Evolutionary conservation across 1,140 invertebrate genomes (phyloP).

Genomic region (Drosophila bifasciata): DNA sequence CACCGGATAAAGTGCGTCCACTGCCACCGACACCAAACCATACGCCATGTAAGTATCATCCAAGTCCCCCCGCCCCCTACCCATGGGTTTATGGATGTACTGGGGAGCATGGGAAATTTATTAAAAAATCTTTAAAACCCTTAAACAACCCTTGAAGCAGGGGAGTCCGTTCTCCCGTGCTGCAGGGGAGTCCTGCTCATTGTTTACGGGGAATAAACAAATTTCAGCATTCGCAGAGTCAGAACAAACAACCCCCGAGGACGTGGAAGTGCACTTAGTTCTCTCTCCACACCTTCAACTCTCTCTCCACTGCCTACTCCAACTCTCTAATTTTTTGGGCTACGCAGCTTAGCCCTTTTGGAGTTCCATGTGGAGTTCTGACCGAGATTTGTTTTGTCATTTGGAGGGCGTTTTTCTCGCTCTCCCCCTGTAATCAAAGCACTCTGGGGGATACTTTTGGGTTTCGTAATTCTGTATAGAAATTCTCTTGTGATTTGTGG

Average conservation of each 20-base stretch:
- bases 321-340: not conserved
- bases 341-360: slow-evolving; percentile 32
- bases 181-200: slow-evolving; percentile 17
- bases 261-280: slow-evolving; percentile 55
- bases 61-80: not conserved
- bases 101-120: slow-evolving; percentile 60
- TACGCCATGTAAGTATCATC: slow-evolving; percentile 84
- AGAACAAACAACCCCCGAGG: slow-evolving; percentile 52
- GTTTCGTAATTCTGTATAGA: slow-evolving; percentile 15
- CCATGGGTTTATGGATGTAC: not conserved
- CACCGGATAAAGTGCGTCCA: slow-evolving; percentile 90
- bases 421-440: slow-evolving; percentile 44
- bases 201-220: slow-evolving; percentile 72
- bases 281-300: slow-evolving; percentile 10
- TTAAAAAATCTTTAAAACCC: slow-evolving; percentile 65
- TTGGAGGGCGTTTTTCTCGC: slow-evolving; percentile 26
- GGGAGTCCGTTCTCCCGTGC: slow-evolving; percentile 4
- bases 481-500: slow-evolving; percentile 27
- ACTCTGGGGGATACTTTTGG: slow-evolving; percentile 47
- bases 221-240: slow-evolving; percentile 47
- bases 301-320: not conserved
- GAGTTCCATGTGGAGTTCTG: slow-evolving; percentile 39
- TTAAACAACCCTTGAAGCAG: slow-evolving; percentile 34
- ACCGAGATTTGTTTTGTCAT: slow-evolving; percentile 52
- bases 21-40: slow-evolving; percentile 87